Percentiles rank a stretch among this genome's conserved stretches.
Evolutionary conservation across 2,797 vertebrate species (phyloP).

Genomic region (Lagodon rhomboides): DNA sequence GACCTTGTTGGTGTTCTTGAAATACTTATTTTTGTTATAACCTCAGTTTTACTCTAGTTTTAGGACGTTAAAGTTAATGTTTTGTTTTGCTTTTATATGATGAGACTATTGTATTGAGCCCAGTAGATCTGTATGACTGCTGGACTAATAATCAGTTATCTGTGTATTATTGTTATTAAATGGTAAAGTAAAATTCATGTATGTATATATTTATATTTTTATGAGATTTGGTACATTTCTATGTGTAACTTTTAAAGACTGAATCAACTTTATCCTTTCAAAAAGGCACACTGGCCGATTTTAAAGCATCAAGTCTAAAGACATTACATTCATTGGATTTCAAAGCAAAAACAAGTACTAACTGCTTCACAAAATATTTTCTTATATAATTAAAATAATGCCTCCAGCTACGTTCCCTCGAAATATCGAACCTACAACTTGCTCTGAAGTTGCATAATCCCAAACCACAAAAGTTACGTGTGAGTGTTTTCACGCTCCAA

Average conservation of each 20-base stretch:
- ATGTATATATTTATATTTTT: too few species aligned
- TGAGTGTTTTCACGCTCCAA: slow-evolving; percentile 44
- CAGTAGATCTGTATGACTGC: slow-evolving; percentile 1
- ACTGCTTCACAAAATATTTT: background rate
- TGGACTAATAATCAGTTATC: background rate
- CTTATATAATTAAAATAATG: background rate
- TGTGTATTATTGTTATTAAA: background rate
- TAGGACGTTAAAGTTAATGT: background rate
- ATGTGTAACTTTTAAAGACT: slow-evolving; percentile 13
- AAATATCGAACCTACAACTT: background rate
- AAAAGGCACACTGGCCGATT: background rate
- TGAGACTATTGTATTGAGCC: background rate
- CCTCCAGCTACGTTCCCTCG: background rate
- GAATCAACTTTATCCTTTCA: background rate
- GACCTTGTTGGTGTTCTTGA: background rate
- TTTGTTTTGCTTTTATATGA: background rate
- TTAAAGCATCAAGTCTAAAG: background rate
- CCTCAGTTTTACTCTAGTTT: background rate
- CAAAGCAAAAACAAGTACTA: background rate
- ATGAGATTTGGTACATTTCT: too few species aligned
- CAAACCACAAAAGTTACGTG: slow-evolving; percentile 25
- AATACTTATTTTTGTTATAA: background rate
- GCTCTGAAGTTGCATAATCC: slow-evolving; percentile 17
- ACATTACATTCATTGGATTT: background rate
- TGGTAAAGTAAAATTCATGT: slow-evolving; percentile 6